Evolutionary conservation across 2,113 vertebrate genomes (phyloP).

Genomic region (Rhodinocichla rosea): DNA sequence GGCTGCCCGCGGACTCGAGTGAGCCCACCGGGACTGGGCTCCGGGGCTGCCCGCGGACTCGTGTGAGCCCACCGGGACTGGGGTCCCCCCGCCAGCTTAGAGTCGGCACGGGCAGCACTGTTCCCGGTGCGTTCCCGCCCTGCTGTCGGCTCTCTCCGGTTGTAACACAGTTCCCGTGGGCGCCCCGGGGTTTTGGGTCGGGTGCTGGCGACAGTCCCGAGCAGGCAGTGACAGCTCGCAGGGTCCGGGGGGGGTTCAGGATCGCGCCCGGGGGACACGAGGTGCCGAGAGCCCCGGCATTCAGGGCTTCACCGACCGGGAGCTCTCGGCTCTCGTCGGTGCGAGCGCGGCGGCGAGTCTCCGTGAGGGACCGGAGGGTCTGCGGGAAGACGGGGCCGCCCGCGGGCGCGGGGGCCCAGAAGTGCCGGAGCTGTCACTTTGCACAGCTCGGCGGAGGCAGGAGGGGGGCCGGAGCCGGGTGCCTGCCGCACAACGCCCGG

Average conservation of each 20-base stretch:
- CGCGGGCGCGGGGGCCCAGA: rapidly evolving
- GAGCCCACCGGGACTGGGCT: not conserved
- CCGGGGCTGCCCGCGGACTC: not conserved
- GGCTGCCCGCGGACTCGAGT: not conserved
- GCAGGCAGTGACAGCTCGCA: not conserved
- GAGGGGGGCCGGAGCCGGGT: not conserved
- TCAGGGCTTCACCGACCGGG: too few relatives aligned
- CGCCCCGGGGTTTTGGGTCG: not conserved
- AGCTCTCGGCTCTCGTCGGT: not conserved
- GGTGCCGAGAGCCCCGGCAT: not conserved
- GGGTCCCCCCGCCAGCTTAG: too few relatives aligned
- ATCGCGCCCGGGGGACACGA: too few relatives aligned
- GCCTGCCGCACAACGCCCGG: not conserved
- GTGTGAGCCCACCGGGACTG: not conserved
- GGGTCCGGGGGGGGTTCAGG: not conserved
- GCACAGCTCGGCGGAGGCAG: constrained; percentile 70
- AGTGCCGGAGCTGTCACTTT: constrained; percentile 67
- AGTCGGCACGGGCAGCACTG: not conserved
- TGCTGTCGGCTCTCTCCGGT: not conserved
- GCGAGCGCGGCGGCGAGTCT: constrained; percentile 80
- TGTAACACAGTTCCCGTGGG: not conserved
- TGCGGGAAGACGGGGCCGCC: too few relatives aligned
- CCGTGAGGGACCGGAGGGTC: constrained; percentile 61
- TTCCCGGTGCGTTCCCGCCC: too few relatives aligned
- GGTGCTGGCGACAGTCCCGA: not conserved